phyloP scores from a whole-genome alignment of 2,888 invertebrate species.

The Thera obeliscata region DNA sequence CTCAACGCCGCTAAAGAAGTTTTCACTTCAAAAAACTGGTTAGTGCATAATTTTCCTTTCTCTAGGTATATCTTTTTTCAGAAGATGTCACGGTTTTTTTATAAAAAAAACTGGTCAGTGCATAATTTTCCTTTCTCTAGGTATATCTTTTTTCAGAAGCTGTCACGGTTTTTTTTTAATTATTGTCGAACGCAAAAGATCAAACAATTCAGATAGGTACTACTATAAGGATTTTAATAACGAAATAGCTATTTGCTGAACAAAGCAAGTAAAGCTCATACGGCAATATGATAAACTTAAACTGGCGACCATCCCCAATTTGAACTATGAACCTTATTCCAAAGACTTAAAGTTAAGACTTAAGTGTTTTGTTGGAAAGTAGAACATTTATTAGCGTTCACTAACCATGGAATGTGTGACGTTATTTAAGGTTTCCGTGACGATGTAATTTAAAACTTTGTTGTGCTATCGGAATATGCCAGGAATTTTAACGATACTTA shows the following conservation, averaged over 20 bases:
- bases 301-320: constrained; percentile 16
- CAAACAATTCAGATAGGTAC: too few species aligned
- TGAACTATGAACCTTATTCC: constrained; percentile 13
- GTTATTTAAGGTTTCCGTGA: constrained; percentile 45
- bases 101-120: too few species aligned
- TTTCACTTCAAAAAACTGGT: too few species aligned
- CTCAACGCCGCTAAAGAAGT: too few species aligned
- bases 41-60: too few species aligned
- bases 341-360: constrained; percentile 21
- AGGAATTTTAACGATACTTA: background rate
- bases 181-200: too few species aligned
- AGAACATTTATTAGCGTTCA: constrained; percentile 30
- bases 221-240: constrained; percentile 33
- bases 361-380: constrained; percentile 13
- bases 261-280: constrained; percentile 33
- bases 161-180: too few species aligned
- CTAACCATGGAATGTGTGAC: constrained; percentile 43
- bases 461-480: constrained; percentile 19
- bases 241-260: constrained; percentile 40
- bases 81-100: too few species aligned
- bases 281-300: constrained; percentile 46
- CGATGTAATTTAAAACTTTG: constrained; percentile 43
- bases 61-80: too few species aligned
- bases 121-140: too few species aligned
- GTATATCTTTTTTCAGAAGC: too few species aligned